These are phyloP conservation scores for Plusia festucae DNA, from an alignment of 2,888 invertebrate species.

Conservation along the genomic window DNA sequence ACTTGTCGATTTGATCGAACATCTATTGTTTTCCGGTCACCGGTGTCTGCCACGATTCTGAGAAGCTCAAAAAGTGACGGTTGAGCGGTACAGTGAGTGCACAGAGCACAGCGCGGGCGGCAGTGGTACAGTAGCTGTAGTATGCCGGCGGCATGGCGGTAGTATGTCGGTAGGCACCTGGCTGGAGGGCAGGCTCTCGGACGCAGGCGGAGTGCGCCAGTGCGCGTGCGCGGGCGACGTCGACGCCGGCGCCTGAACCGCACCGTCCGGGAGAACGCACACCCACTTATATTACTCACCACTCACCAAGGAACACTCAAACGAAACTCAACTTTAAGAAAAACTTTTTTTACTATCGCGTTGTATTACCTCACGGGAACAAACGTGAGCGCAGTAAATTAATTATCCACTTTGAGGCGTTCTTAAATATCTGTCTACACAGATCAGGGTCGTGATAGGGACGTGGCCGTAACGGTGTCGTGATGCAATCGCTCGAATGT, in stretches of 20 bases:
- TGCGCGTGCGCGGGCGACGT: conserved; percentile 97
- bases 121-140: neutral
- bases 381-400: too few relatives aligned
- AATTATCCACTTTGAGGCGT: neutral
- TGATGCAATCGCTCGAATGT: too few relatives aligned
- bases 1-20: too few relatives aligned
- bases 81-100: conserved; percentile 18
- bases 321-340: neutral
- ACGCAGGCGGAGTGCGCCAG: conserved; percentile 90
- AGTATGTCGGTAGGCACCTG: conserved; percentile 89
- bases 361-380: too few relatives aligned
- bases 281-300: neutral
- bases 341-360: too few relatives aligned
- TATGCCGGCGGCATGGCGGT: neutral
- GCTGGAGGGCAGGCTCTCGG: conserved; percentile 94
- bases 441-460: too few relatives aligned
- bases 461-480: too few relatives aligned
- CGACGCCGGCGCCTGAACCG: conserved; percentile 95
- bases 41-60: too few relatives aligned
- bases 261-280: conserved; percentile 12
- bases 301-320: neutral
- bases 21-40: too few relatives aligned
- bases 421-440: neutral
- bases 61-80: neutral
- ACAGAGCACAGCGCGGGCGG: neutral